phyloP scores from a whole-genome alignment of 1,140 invertebrate genomes.

The Tetranychus urticae region DNA sequence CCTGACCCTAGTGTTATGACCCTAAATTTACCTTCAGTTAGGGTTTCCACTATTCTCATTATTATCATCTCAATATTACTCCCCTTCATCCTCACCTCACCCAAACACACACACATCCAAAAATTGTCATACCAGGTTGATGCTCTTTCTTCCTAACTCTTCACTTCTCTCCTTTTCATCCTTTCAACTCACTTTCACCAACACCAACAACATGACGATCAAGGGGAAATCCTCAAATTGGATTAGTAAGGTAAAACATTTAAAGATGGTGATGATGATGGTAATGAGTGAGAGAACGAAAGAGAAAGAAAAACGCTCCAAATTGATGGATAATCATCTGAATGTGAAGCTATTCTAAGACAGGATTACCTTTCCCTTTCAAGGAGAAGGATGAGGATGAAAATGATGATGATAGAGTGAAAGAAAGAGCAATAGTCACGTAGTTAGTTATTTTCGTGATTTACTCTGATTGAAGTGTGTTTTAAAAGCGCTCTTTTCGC shows the following conservation, averaged over 20 bases:
- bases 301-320: too few relatives aligned
- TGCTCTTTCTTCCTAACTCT: background rate
- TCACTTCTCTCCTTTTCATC: too few relatives aligned
- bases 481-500: background rate
- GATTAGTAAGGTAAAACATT: too few relatives aligned
- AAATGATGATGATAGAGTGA: background rate
- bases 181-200: too few relatives aligned
- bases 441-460: background rate
- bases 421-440: background rate
- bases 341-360: too few relatives aligned
- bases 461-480: background rate
- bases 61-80: slow-evolving; percentile 12
- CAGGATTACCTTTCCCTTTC: background rate
- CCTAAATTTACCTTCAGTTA: background rate
- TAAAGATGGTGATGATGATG: too few relatives aligned
- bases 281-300: too few relatives aligned
- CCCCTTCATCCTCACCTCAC: background rate
- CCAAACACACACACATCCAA: background rate
- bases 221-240: too few relatives aligned
- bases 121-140: background rate
- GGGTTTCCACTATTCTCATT: slow-evolving; percentile 1
- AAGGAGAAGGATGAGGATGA: background rate
- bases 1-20: background rate
- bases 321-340: too few relatives aligned
- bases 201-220: too few relatives aligned